Conservation (phyloP, 2,888 invertebrate species). For the Agyllia agylla region DNA sequence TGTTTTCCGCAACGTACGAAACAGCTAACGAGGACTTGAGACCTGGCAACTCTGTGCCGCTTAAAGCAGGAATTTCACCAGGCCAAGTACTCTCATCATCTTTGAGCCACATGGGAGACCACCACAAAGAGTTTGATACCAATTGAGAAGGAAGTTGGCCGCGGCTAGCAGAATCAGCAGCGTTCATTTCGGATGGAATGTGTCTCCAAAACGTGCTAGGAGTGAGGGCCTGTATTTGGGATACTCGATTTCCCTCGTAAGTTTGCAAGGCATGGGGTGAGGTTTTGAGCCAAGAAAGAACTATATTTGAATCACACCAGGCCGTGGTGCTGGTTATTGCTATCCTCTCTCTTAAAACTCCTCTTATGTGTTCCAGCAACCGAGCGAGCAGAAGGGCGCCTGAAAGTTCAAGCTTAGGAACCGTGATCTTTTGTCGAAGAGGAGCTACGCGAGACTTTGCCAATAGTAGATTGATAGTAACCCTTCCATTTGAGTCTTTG, state of each 20-base stretch:
- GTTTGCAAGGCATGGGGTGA: constrained; percentile 39
- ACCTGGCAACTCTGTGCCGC: background rate
- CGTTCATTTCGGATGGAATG: background rate
- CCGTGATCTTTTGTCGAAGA: constrained; percentile 22
- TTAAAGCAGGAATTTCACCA: background rate
- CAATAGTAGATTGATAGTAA: constrained; percentile 19
- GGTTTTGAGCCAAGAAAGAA: constrained; percentile 34
- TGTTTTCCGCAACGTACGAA: background rate
- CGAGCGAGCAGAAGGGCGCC: constrained; percentile 24
- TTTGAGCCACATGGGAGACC: constrained; percentile 15
- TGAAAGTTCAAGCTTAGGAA: constrained; percentile 38
- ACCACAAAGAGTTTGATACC: background rate
- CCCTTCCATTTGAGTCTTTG: background rate
- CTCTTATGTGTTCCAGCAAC: constrained; percentile 19
- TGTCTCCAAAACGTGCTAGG: constrained; percentile 17
- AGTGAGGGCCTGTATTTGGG: constrained; percentile 15
- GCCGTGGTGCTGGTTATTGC: background rate
- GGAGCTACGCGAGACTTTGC: constrained; percentile 50
- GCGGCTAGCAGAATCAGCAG: background rate
- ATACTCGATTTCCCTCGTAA: constrained; percentile 38
- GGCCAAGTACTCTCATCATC: background rate
- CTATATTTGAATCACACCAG: constrained; percentile 51
- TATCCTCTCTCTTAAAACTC: background rate
- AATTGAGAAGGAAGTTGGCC: background rate
- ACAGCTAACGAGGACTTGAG: background rate